Evolutionary conservation across 2,113 vertebrate genomes (phyloP).

Genomic region (Pteronura brasiliensis): DNA sequence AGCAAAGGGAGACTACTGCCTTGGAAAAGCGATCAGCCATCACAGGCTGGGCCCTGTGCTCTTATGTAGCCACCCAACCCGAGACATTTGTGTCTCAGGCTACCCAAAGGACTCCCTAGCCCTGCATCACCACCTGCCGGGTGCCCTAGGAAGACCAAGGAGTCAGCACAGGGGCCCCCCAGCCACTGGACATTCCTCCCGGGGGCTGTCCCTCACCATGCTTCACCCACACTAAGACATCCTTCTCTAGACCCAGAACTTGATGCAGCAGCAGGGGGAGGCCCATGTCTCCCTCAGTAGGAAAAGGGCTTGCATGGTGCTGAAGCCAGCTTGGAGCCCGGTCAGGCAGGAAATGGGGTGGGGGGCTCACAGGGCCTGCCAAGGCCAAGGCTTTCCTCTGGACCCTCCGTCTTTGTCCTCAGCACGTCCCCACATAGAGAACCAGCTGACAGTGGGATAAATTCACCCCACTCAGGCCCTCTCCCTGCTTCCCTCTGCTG

Average conservation of each 20-base stretch:
- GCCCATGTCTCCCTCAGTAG: neutral
- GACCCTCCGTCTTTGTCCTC: neutral
- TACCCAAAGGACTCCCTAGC: neutral
- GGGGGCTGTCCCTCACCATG: neutral
- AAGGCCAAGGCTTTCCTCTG: neutral
- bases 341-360: neutral
- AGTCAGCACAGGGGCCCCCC: neutral
- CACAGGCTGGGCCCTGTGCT: rapidly evolving
- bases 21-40: neutral
- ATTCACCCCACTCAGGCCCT: neutral
- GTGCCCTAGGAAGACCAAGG: neutral
- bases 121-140: neutral
- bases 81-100: neutral
- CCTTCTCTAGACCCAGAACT: neutral
- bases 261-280: rapidly evolving
- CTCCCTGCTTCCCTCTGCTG: neutral
- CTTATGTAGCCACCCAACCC: neutral
- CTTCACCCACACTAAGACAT: neutral
- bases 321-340: neutral
- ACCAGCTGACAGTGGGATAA: neutral
- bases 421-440: neutral
- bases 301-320: neutral
- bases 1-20: neutral
- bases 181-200: neutral
- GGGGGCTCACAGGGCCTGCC: neutral